These are phyloP conservation scores for Psettodes erumei DNA, from an alignment of 2,113 vertebrate species.

Conservation along the genomic window DNA sequence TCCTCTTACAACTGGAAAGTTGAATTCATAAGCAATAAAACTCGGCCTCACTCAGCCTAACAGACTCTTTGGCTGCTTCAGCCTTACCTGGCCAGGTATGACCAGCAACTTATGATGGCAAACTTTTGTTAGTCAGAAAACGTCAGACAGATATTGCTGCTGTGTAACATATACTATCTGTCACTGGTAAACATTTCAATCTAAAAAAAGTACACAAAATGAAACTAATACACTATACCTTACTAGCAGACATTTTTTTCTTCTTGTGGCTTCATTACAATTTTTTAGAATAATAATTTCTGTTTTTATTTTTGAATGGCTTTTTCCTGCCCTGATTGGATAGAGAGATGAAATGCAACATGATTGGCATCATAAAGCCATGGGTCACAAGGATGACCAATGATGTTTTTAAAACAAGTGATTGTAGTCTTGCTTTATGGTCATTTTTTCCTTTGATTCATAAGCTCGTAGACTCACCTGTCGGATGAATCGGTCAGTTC, in stretches of 20 bases:
- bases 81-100: neutral
- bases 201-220: neutral
- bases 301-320: neutral
- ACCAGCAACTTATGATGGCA: neutral
- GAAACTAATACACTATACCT: neutral
- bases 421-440: neutral
- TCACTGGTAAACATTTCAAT: neutral
- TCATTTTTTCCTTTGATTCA: neutral
- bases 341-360: neutral
- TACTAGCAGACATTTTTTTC: neutral
- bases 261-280: neutral
- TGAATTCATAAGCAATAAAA: conserved; percentile 2
- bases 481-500: conserved; percentile 96
- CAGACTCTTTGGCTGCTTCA: neutral
- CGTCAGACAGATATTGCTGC: neutral
- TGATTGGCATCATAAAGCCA: neutral
- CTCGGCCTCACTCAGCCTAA: neutral
- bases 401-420: neutral
- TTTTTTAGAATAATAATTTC: neutral
- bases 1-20: neutral
- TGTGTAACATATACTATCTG: neutral
- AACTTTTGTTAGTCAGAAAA: neutral
- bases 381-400: neutral
- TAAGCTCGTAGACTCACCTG: conserved; percentile 85
- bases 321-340: neutral